Conservation (phyloP, 2,888 invertebrate species). For the Philhelius pedissequus region DNA sequence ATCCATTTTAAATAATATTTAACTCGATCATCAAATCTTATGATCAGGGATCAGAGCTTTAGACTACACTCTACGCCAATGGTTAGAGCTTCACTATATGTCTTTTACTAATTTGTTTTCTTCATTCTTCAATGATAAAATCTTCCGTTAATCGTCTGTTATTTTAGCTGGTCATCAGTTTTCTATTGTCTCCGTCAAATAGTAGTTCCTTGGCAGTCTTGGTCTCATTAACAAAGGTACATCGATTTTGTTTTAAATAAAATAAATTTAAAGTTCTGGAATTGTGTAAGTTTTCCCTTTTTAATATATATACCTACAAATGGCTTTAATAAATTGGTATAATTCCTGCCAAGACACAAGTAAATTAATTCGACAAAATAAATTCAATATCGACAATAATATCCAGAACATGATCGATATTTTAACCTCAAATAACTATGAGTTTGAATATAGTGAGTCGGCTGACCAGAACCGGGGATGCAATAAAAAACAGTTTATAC, state of each 20-base stretch:
- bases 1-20: too few relatives aligned
- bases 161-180: constrained; percentile 38
- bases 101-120: constrained; percentile 38
- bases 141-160: constrained; percentile 53
- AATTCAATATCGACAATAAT: constrained; percentile 51
- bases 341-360: constrained; percentile 55
- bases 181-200: constrained; percentile 51
- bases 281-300: constrained; percentile 44
- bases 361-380: constrained; percentile 50
- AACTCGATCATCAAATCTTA: too few relatives aligned
- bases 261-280: constrained; percentile 27
- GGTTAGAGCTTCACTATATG: constrained; percentile 8
- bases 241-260: constrained; percentile 21
- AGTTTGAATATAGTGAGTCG: constrained; percentile 47
- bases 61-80: neutral
- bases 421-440: constrained; percentile 58
- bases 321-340: constrained; percentile 61
- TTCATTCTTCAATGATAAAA: constrained; percentile 27
- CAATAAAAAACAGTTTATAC: constrained; percentile 28
- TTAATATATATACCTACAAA: constrained; percentile 1
- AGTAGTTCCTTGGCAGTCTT: constrained; percentile 39
- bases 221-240: constrained; percentile 32
- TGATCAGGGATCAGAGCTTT: too few relatives aligned
- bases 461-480: constrained; percentile 24
- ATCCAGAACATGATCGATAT: constrained; percentile 63